Conservation (phyloP, 1,140 invertebrate species). For the Centruroides vittatus region DNA sequence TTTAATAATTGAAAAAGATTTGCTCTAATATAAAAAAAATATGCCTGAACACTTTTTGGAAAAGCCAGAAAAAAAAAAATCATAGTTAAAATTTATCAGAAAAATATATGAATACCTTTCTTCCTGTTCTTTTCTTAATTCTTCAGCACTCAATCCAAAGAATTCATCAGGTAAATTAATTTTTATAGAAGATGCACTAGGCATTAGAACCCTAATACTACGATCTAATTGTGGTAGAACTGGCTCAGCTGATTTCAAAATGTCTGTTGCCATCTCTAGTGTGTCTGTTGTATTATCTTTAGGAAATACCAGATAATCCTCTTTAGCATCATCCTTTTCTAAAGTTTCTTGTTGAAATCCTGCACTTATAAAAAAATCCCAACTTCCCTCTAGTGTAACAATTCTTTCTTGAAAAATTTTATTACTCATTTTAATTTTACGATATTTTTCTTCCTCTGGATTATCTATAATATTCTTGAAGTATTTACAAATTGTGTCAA, state of each 20-base stretch:
- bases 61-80: no score
- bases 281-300: constrained; percentile 33
- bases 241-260: constrained; percentile 47
- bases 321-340: constrained; percentile 30
- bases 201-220: constrained; percentile 65
- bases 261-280: no score
- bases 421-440: constrained; percentile 75
- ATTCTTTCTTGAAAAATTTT: constrained; percentile 67
- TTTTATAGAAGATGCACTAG: constrained; percentile 49
- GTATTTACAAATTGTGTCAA: constrained; percentile 77
- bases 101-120: constrained; percentile 35
- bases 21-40: no score
- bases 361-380: constrained; percentile 65
- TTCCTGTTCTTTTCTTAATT: constrained; percentile 70
- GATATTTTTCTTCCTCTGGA: constrained; percentile 74
- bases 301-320: constrained; percentile 45
- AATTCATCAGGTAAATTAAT: constrained; percentile 65
- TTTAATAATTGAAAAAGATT: no score
- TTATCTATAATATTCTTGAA: constrained; percentile 76
- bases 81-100: no score
- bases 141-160: constrained; percentile 57
- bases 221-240: constrained; percentile 70
- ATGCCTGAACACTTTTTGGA: no score
- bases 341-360: constrained; percentile 52
- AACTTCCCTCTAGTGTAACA: constrained; percentile 53